phyloP scores from a whole-genome alignment of 2,888 invertebrate species.

The Seira musarum region DNA sequence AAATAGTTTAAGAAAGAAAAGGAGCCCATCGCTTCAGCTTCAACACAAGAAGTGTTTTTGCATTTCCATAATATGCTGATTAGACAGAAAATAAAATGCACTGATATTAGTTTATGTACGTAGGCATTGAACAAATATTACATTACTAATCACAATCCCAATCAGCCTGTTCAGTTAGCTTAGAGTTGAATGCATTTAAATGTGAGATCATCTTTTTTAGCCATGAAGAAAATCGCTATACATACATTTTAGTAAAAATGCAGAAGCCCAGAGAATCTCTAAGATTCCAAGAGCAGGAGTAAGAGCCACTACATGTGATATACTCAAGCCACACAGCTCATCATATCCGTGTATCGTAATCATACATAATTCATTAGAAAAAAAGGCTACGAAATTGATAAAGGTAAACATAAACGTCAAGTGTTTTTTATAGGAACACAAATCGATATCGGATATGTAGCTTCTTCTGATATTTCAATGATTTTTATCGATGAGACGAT shows the following conservation, averaged over 20 bases:
- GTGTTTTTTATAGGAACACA: background rate
- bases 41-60: slow-evolving; percentile 42
- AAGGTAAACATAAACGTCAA: slow-evolving; percentile 24
- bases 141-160: slow-evolving; percentile 4
- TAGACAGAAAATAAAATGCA: slow-evolving; percentile 3
- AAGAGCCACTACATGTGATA: background rate
- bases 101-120: background rate
- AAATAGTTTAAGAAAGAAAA: background rate
- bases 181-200: slow-evolving; percentile 2
- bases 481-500: slow-evolving; percentile 45
- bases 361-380: slow-evolving; percentile 57
- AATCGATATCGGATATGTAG: background rate
- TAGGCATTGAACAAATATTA: background rate
- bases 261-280: slow-evolving; percentile 8
- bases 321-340: background rate
- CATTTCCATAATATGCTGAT: slow-evolving; percentile 29
- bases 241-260: background rate
- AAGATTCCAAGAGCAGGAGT: background rate
- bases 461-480: slow-evolving; percentile 30
- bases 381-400: slow-evolving; percentile 10
- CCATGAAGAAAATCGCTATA: background rate
- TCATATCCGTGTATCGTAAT: slow-evolving; percentile 10
- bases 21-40: too few relatives aligned
- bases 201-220: background rate
- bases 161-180: too few relatives aligned